A percentile compares a stretch with the other conserved stretches of the same genome.
Conservation (phyloP, 2,797 vertebrate species). For the Thalassophryne amazonica region DNA sequence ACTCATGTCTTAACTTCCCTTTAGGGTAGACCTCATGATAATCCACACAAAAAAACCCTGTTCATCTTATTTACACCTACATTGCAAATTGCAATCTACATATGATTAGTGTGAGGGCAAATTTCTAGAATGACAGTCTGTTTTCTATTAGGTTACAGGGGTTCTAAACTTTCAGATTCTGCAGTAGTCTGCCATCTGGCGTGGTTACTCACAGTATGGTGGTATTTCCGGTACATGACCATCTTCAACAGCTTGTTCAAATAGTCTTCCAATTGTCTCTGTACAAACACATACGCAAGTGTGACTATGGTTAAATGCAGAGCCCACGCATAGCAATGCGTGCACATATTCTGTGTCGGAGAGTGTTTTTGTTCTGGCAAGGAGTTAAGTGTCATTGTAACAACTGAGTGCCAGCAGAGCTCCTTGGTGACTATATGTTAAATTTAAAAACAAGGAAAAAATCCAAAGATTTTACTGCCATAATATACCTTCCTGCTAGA, state of each 20-base stretch:
- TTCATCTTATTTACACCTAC: not conserved
- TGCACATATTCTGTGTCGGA: not conserved
- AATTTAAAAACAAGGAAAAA: not conserved
- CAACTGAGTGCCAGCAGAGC: slow-evolving; percentile 15
- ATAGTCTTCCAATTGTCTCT: slow-evolving; percentile 98
- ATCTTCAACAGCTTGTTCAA: slow-evolving; percentile 93
- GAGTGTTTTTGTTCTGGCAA: slow-evolving; percentile 4
- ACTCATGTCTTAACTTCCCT: not conserved
- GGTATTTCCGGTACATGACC: slow-evolving; percentile 94
- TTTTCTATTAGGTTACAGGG: not conserved
- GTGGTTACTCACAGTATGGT: slow-evolving; percentile 89
- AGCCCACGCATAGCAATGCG: slow-evolving; percentile 12
- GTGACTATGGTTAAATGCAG: slow-evolving; percentile 26
- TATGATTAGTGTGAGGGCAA: not conserved
- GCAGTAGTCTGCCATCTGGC: slow-evolving; percentile 6
- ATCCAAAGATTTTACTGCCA: not conserved
- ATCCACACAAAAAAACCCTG: not conserved
- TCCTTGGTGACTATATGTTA: not conserved
- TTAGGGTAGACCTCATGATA: not conserved
- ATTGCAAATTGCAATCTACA: not conserved
- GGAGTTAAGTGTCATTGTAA: slow-evolving; percentile 36
- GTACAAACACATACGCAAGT: slow-evolving; percentile 58
- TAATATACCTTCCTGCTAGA: slow-evolving; percentile 87
- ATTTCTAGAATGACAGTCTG: not conserved
- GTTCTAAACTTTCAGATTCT: not conserved